Percentiles rank a stretch among this genome's conserved stretches.
Evolutionary conservation across 1,140 invertebrate genomes (phyloP).

Genomic region (Pachypeltis micranthus): DNA sequence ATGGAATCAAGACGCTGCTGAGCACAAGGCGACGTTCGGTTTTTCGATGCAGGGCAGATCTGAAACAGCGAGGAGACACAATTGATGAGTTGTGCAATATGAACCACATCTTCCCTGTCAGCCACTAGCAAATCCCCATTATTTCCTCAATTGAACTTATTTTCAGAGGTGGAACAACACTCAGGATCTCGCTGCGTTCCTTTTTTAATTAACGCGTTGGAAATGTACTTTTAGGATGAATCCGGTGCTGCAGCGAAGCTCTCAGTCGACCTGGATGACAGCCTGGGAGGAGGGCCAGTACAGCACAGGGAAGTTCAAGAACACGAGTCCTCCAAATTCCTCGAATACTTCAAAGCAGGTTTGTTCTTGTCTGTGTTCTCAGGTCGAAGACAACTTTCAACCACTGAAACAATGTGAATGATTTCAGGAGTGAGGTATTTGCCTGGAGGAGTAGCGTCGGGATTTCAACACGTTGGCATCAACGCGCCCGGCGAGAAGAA

Average conservation of each 20-base stretch:
- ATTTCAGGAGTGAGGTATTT: slow-evolving; percentile 53
- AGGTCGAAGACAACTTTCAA: slow-evolving; percentile 16
- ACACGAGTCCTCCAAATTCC: slow-evolving; percentile 68
- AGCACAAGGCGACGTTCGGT: too few species aligned
- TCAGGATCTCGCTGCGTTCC: too few species aligned
- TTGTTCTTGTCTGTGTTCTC: slow-evolving; percentile 18
- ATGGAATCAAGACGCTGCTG: too few species aligned
- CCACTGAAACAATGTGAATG: background rate
- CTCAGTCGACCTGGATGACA: slow-evolving; percentile 74
- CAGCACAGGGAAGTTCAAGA: slow-evolving; percentile 80
- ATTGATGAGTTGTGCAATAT: background rate
- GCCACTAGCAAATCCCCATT: background rate
- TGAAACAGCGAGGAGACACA: background rate
- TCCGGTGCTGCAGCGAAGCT: slow-evolving; percentile 74
- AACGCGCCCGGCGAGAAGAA: slow-evolving; percentile 54
- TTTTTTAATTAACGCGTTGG: background rate
- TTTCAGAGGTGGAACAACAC: background rate
- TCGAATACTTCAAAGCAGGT: slow-evolving; percentile 67
- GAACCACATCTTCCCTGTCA: background rate
- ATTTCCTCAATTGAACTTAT: background rate
- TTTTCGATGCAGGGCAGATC: background rate
- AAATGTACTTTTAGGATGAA: slow-evolving; percentile 50
- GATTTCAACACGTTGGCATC: slow-evolving; percentile 70
- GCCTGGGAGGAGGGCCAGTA: slow-evolving; percentile 65
- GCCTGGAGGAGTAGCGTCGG: slow-evolving; percentile 68